Conservation (phyloP, 2,888 invertebrate species). For the Leistus spinibarbis region DNA sequence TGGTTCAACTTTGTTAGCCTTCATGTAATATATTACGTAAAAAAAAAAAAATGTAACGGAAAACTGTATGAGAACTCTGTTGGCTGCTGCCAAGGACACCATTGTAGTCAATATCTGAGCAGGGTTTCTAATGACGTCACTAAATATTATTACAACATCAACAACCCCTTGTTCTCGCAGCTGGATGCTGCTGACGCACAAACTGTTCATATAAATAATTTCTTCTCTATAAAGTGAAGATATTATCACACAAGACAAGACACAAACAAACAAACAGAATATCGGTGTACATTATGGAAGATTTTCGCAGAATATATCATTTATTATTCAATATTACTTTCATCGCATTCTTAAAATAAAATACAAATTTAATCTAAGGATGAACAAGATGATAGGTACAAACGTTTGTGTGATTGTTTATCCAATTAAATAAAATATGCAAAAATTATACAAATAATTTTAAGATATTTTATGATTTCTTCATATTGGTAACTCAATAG, state of each 20-base stretch:
- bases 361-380: too few relatives aligned
- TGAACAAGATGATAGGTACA: too few relatives aligned
- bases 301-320: too few relatives aligned
- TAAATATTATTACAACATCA: constrained; percentile 36
- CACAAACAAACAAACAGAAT: not conserved
- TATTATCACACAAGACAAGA: not conserved
- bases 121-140: constrained; percentile 38
- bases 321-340: too few relatives aligned
- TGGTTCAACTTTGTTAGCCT: too few relatives aligned
- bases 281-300: not conserved
- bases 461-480: too few relatives aligned
- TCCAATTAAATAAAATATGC: too few relatives aligned
- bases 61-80: not conserved
- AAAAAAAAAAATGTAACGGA: not conserved
- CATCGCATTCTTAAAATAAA: too few relatives aligned
- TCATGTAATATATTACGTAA: not conserved
- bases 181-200: constrained; percentile 20
- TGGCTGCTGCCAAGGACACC: not conserved
- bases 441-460: too few relatives aligned
- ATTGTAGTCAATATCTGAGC: constrained; percentile 34
- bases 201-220: constrained; percentile 38
- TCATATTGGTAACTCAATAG: too few relatives aligned
- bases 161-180: constrained; percentile 29
- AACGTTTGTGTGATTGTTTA: too few relatives aligned
- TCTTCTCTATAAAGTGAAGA: constrained; percentile 19